Conservation (phyloP, 2,797 vertebrate genomes). For the Cetoscarus ocellatus region DNA sequence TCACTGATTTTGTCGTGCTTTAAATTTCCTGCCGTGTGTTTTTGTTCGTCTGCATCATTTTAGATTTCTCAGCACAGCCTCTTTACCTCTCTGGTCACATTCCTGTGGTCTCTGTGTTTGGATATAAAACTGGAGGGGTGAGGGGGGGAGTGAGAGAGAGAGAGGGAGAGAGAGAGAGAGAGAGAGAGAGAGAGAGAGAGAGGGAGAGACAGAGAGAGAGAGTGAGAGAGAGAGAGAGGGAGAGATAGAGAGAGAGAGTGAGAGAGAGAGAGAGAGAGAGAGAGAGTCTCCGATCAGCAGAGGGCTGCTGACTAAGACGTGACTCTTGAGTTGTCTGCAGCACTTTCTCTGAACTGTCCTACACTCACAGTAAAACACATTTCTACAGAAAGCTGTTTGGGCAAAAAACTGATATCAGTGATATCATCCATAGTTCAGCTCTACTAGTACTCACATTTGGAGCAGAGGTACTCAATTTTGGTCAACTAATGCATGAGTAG, state of each 20-base stretch:
- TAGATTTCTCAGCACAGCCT: constrained; percentile 26
- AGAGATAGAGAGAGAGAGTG: neutral
- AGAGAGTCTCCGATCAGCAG: constrained; percentile 40
- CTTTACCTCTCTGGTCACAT: constrained; percentile 15
- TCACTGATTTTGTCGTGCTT: neutral
- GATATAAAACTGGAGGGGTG: no score
- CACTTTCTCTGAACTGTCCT: constrained; percentile 8
- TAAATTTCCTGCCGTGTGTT: neutral
- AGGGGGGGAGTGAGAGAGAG: no score
- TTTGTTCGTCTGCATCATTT: constrained; percentile 13
- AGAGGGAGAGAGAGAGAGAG: neutral
- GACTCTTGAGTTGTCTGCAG: constrained; percentile 51
- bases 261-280: no score
- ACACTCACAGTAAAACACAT: constrained; percentile 17
- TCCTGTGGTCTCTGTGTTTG: constrained; percentile 21
- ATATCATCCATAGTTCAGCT: no score
- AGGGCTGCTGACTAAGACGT: constrained; percentile 66
- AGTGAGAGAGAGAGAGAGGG: neutral
- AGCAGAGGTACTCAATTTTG: no score
- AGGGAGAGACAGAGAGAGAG: no score
- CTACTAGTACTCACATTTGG: no score
- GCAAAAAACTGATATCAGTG: no score
- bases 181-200: neutral
- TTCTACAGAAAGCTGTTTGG: neutral
- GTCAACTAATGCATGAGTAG: no score